Percentiles rank a stretch among this genome's conserved stretches.
Conservation (phyloP, 2,113 vertebrate genomes). For the Falcunculus frontatus region DNA sequence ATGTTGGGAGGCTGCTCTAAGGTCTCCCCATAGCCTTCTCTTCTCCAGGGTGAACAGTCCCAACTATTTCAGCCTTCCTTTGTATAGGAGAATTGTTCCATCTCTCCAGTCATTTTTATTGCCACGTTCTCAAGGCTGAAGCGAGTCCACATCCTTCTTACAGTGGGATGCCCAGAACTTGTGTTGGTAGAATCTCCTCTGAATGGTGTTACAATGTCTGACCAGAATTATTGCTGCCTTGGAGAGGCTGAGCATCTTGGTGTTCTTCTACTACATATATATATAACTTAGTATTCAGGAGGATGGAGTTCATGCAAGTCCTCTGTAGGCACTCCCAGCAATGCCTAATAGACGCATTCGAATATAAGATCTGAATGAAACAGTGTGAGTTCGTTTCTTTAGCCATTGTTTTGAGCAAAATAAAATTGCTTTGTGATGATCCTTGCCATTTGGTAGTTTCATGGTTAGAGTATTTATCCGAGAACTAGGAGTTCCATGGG, state of each 20-base stretch:
- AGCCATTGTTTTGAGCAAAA: background rate
- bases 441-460: background rate
- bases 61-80: background rate
- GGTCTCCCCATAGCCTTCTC: background rate
- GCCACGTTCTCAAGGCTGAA: background rate
- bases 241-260: background rate
- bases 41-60: background rate
- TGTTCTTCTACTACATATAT: background rate
- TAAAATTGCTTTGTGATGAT: background rate
- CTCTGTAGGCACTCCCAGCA: background rate
- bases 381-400: background rate
- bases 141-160: background rate
- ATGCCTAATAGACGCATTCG: background rate
- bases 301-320: background rate
- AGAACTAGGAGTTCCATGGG: background rate
- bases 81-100: background rate
- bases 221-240: background rate
- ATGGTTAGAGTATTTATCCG: background rate
- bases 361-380: background rate
- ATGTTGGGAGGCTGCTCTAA: background rate
- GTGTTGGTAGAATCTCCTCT: background rate
- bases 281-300: background rate
- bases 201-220: background rate
- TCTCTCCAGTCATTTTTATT: background rate
- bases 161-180: background rate